phyloP scores from a whole-genome alignment of 2,888 invertebrate genomes.

The Carpatolechia fugitivella region DNA sequence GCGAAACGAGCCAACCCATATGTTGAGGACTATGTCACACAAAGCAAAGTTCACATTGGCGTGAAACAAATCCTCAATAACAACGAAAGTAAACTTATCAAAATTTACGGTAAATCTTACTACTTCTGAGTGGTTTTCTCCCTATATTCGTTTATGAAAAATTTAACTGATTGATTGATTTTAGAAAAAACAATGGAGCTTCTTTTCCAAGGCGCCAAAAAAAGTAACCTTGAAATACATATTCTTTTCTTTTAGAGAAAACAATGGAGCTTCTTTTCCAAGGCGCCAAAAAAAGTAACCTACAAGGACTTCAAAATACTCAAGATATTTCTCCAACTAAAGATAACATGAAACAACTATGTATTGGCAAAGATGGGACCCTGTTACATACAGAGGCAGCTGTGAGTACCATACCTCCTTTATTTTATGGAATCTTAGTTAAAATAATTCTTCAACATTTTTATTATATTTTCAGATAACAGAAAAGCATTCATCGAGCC shows the following conservation, averaged over 20 bases:
- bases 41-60: constrained; percentile 66
- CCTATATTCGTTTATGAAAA: no score
- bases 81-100: constrained; percentile 58
- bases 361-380: constrained; percentile 57
- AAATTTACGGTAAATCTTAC: constrained; percentile 64
- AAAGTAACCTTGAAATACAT: constrained; percentile 29
- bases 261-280: constrained; percentile 56
- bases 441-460: not conserved
- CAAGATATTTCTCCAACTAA: constrained; percentile 30
- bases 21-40: constrained; percentile 60
- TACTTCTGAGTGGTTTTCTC: not conserved
- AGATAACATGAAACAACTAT: constrained; percentile 61
- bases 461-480: not conserved
- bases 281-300: constrained; percentile 53
- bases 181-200: constrained; percentile 63
- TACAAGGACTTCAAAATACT: constrained; percentile 4
- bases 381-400: constrained; percentile 34
- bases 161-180: no score
- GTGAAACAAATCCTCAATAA: constrained; percentile 62
- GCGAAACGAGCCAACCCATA: constrained; percentile 68
- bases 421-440: no score
- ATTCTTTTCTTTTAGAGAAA: constrained; percentile 57
- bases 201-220: constrained; percentile 61
- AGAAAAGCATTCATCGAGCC: not conserved
- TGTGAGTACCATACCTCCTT: no score